Conservation (phyloP, 2,888 invertebrate species). For the Cantharis nigra region DNA sequence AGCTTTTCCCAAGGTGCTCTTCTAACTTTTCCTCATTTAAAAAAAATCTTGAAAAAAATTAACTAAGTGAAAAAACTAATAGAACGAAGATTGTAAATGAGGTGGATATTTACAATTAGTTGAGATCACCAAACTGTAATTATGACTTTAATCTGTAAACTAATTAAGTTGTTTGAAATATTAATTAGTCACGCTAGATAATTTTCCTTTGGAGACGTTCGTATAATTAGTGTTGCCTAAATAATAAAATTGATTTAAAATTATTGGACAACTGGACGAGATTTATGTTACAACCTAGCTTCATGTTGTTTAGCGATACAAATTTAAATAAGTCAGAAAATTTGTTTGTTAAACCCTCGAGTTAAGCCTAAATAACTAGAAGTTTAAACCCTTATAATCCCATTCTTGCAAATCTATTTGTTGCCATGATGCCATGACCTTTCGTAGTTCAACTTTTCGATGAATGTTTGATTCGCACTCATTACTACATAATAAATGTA, state of each 20-base stretch:
- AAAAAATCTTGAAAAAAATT: not conserved
- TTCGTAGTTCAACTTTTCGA: not conserved
- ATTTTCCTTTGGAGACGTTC: not conserved
- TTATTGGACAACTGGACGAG: not conserved
- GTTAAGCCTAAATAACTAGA: not conserved
- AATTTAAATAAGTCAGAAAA: not conserved
- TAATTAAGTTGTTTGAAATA: not conserved
- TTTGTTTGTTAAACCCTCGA: not conserved
- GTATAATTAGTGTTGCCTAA: not conserved
- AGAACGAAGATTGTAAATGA: too few relatives aligned
- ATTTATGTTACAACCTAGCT: not conserved
- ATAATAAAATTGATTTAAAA: not conserved
- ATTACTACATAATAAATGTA: too few relatives aligned
- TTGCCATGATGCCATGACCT: not conserved
- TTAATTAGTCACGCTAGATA: not conserved
- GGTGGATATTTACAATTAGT: not conserved
- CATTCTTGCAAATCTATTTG: not conserved
- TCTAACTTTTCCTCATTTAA: too few relatives aligned
- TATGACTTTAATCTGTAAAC: not conserved
- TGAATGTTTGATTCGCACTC: too few relatives aligned
- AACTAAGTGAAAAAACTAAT: not conserved
- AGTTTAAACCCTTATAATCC: not conserved
- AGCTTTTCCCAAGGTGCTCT: too few relatives aligned
- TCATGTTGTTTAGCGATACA: not conserved
- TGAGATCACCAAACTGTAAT: not conserved